A percentile compares a stretch with the other conserved stretches of the same genome.
phyloP scores from a whole-genome alignment of 2,113 vertebrate species.

The Cathartes aura region DNA sequence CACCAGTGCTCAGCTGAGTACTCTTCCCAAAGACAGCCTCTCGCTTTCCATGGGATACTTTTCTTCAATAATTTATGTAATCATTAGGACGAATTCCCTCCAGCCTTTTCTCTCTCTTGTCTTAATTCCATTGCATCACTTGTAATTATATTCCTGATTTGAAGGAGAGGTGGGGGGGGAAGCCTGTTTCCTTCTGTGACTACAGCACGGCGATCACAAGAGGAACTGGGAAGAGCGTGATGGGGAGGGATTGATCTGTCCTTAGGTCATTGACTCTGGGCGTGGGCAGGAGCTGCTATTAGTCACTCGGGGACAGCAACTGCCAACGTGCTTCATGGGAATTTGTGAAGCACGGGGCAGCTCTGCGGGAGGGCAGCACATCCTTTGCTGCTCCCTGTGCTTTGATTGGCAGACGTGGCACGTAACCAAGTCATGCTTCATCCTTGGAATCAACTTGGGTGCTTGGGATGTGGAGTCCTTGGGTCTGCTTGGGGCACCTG shows the following conservation, averaged over 20 bases:
- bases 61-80: background rate
- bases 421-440: background rate
- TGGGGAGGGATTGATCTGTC: background rate
- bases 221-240: background rate
- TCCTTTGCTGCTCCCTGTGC: background rate
- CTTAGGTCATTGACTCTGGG: background rate
- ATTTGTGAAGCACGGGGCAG: background rate
- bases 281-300: background rate
- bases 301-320: background rate
- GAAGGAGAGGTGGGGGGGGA: background rate
- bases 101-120: background rate
- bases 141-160: background rate
- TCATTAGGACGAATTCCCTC: background rate
- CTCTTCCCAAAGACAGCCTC: background rate
- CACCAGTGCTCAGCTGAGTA: background rate
- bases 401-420: accelerated
- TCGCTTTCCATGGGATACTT: background rate
- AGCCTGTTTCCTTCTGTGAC: background rate
- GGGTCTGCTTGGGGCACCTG: background rate
- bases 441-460: background rate
- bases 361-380: accelerated
- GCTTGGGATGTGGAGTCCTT: background rate
- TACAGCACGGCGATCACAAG: background rate
- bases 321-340: background rate
- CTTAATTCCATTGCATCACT: background rate